These are phyloP conservation scores for Myzus persicae DNA, from an alignment of 1,140 invertebrate genomes.

Conservation along the genomic window DNA sequence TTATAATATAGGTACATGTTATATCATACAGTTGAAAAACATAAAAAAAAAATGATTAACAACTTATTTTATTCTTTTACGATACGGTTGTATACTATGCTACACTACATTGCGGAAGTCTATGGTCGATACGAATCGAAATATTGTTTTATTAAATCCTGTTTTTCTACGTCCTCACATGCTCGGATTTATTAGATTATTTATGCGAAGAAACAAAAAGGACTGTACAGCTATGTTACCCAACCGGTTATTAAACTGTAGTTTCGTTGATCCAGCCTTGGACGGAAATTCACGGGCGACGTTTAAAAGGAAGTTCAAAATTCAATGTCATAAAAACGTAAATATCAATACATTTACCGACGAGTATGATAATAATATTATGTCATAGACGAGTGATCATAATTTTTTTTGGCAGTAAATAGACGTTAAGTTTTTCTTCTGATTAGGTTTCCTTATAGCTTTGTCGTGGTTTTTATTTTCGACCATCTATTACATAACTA, in stretches of 20 bases:
- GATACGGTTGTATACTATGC: neutral
- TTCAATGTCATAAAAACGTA: neutral
- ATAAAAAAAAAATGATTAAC: neutral
- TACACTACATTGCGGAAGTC: neutral
- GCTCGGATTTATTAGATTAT: neutral
- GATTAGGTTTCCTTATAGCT: too few relatives aligned
- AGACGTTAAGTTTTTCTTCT: too few relatives aligned
- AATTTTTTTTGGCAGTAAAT: too few relatives aligned
- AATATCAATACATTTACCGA: neutral
- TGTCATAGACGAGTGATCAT: neutral
- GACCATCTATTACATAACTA: too few relatives aligned
- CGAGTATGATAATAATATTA: neutral
- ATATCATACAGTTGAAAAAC: neutral
- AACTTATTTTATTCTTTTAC: neutral
- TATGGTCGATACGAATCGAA: neutral
- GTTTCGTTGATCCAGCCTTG: neutral
- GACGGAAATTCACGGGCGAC: neutral
- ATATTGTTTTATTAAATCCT: neutral
- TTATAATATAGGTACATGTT: too few relatives aligned
- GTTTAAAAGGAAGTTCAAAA: neutral
- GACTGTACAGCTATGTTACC: neutral
- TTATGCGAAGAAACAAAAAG: neutral
- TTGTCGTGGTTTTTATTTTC: too few relatives aligned
- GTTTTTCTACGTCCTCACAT: neutral
- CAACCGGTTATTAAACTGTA: conserved; percentile 14